These are phyloP conservation scores for Drosophila insularis DNA, from an alignment of 1,140 invertebrate genomes.

Conservation along the genomic window DNA sequence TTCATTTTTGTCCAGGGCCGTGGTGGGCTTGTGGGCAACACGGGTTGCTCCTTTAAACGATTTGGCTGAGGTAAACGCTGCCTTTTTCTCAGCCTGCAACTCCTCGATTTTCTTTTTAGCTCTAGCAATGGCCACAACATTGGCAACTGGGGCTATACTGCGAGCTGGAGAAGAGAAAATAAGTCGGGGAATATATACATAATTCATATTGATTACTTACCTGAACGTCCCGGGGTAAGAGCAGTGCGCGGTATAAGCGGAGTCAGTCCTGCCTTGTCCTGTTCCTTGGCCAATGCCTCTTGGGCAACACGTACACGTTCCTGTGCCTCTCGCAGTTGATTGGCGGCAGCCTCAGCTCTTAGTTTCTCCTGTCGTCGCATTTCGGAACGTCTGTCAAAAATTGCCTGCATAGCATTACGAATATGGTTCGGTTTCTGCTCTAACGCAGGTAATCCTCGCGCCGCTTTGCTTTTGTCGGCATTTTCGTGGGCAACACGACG, in stretches of 20 bases:
- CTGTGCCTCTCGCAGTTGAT: conserved; percentile 61
- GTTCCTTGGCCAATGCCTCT: conserved; percentile 56
- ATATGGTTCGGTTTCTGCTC: conserved; percentile 69
- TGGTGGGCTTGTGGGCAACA: conserved; percentile 85
- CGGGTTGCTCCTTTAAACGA: conserved; percentile 87
- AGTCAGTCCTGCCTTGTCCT: conserved; percentile 56
- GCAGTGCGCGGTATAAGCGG: conserved; percentile 68
- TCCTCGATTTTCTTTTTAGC: conserved; percentile 85
- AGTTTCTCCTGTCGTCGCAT: conserved; percentile 63
- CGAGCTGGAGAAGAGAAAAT: conserved; percentile 48
- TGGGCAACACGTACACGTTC: conserved; percentile 68
- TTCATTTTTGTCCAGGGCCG: conserved; percentile 51
- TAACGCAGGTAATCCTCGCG: neutral
- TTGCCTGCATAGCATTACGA: conserved; percentile 76
- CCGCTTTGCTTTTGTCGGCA: conserved; percentile 57
- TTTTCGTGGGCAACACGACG: conserved; percentile 83
- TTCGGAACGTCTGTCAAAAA: conserved; percentile 67
- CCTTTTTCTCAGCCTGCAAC: conserved; percentile 80
- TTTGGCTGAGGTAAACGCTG: conserved; percentile 85
- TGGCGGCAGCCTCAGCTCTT: conserved; percentile 57
- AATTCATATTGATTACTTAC: conserved; percentile 14
- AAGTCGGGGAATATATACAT: neutral
- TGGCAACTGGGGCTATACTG: conserved; percentile 86
- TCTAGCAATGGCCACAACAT: conserved; percentile 84
- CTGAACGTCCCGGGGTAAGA: conserved; percentile 52